Evolutionary conservation across 2,888 invertebrate species (phyloP), one percentile per base, ranked within the genome.

Genomic region (Lasioglossum calceatum): DNA sequence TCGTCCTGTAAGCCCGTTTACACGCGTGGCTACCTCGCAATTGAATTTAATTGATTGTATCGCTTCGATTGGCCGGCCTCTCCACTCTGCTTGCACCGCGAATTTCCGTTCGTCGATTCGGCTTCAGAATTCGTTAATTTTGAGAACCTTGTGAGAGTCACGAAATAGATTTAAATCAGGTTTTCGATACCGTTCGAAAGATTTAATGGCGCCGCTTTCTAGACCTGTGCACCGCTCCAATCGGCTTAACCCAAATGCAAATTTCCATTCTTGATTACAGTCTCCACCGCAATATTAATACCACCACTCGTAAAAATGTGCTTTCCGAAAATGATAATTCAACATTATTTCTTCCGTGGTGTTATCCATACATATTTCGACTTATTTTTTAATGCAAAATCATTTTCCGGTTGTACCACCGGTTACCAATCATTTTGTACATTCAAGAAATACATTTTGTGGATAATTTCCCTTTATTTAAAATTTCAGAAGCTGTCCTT

Each of bases 21-120:
- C 79, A 72, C 79, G 82, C 84, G 86, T 61, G 86, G 80, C 82
- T 81, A 83, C 50, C 84, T 75, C 81, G 82, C 80, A 86, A 89
- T 89, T 78, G 89, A 85, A 89, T 87, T 83, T 87, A 87, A 87
- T 89, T 80, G 79, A 89, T 89, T 87, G 85, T 89, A 87, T 89
- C 85, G 85, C 73, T 19, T n/a, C 78, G 64, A 79, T 72, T 79
- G 47, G 27, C 16, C 70, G 19, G 12, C 23, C 54, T 32, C 54
- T 50, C 27, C n/a, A 16, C 42, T 50, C 4, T 32, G 32, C 19
- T 23, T 14, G 75, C 27, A 12, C 23, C 58, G 7, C 50, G 71
- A n/a, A 77, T 82, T 81, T 82, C 82, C 64, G 42, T 42, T 39
- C 39, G 39, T n/a, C 70, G 23, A 39, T 12, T 10, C 67, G 1